A percentile compares a stretch with the other conserved stretches of the same genome.
Conservation (phyloP, 2,797 vertebrate species). For the Holocentrus rufus region DNA sequence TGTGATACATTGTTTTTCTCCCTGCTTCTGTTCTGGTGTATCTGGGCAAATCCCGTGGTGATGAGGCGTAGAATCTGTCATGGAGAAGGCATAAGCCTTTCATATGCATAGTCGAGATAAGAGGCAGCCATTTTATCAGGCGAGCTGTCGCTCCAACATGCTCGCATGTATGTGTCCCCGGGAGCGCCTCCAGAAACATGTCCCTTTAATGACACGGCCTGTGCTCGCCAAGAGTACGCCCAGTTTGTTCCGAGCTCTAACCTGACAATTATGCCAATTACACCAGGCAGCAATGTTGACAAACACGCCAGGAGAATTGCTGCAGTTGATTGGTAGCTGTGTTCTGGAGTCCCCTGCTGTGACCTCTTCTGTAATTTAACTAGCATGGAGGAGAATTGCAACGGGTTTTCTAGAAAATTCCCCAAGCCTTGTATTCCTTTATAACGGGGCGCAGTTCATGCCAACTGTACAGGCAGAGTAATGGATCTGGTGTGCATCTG, state of each 20-base stretch:
- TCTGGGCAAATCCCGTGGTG: constrained; percentile 81
- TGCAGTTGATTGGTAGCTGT: constrained; percentile 68
- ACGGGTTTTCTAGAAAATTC: constrained; percentile 71
- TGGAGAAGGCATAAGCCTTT: constrained; percentile 85
- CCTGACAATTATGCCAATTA: constrained; percentile 84
- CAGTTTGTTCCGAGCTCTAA: constrained; percentile 72
- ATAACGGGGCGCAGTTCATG: constrained; percentile 55
- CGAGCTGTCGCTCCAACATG: constrained; percentile 76
- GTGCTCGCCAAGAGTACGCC: constrained; percentile 71
- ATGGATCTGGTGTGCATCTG: constrained; percentile 59
- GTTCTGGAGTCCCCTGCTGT: constrained; percentile 71
- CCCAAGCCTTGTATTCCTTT: constrained; percentile 68
- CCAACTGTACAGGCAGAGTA: constrained; percentile 65
- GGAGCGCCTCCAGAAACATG: constrained; percentile 79
- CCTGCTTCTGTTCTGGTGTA: constrained; percentile 75
- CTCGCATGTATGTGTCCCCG: constrained; percentile 68
- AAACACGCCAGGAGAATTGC: constrained; percentile 78
- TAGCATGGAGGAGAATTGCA: constrained; percentile 72
- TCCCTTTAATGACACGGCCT: constrained; percentile 80
- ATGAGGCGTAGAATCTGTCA: constrained; percentile 83
- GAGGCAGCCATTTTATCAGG: constrained; percentile 85
- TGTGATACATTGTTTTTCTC: constrained; percentile 78
- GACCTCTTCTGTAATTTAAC: constrained; percentile 81
- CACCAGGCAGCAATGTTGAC: constrained; percentile 76
- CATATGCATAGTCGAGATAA: constrained; percentile 86